Percentiles rank a stretch among this genome's conserved stretches.
Evolutionary conservation across 2,113 vertebrate species (phyloP).

Genomic region (Trematomus loennbergii): DNA sequence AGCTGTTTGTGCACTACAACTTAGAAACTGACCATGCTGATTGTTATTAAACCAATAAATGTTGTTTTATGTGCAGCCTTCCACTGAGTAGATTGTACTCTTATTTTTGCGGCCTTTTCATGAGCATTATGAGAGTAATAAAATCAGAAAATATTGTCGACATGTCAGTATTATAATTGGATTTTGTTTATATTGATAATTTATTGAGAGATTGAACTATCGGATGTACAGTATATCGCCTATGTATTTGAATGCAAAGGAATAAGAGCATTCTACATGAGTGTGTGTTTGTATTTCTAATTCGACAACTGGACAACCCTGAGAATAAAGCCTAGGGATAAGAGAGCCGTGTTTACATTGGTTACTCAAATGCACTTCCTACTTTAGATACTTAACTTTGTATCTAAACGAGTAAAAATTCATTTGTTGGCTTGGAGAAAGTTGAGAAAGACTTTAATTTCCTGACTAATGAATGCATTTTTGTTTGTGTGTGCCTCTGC

Average conservation of each 20-base stretch:
- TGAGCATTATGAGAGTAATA: constrained; percentile 10
- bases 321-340: not conserved
- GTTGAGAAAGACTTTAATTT: constrained; percentile 49
- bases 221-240: not conserved
- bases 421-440: constrained; percentile 17
- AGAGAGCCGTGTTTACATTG: not conserved
- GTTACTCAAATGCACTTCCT: not conserved
- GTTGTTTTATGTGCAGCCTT: constrained; percentile 49
- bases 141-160: constrained; percentile 9
- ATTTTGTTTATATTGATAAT: not conserved
- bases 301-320: not conserved
- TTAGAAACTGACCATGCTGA: constrained; percentile 28
- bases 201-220: constrained; percentile 4
- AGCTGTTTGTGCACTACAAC: constrained; percentile 32
- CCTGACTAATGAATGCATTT: constrained; percentile 8
- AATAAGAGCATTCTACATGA: not conserved
- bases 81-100: constrained; percentile 27
- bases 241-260: not conserved
- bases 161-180: not conserved
- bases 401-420: not conserved
- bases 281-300: not conserved
- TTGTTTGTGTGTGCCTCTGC: not conserved
- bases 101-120: constrained; percentile 33
- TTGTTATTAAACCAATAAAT: constrained; percentile 63
- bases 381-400: constrained; percentile 17